Base-by-base conservation (phyloP, 2,888 invertebrate genomes). In the Arctia plantaginis region DNA sequence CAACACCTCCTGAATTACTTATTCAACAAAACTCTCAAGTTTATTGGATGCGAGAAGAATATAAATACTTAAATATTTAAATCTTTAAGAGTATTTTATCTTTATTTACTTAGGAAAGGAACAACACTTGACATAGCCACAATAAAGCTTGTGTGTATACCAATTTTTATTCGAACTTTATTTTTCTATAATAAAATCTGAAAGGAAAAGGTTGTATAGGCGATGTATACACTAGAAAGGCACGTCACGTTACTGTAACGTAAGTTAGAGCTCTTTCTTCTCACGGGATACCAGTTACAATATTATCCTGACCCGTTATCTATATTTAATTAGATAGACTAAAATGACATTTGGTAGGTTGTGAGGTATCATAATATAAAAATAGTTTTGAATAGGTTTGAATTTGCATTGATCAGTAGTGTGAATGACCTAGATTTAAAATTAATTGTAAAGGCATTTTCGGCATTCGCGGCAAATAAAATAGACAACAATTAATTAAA, bases 1-100 rank as follows among this genome's bases (percentile, higher is more conserved):
- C 85, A 86, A 88, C 88, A 88, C 88, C 89, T 88, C 71, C 79
- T 92, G 91, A 92, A 93, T 92, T 90, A 93, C 93, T 92, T 92
- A 93, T 92, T 88, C 82, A 85, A 85, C 86, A 84, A 90, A 88
- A 89, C 87, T 89, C 86, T 86, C 82, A 88, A 89, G 86, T 88
- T 90, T 89, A 86, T 87, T 85, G 84, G 85, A 79, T 83, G 80
- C 82, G 79, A 78, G 80, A 81, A 83, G 85, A 84, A 86, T 83
- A 85, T 85, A 85, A 84, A 86, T 85, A 86, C 84, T 88, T 88
- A 82, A 88, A 89, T 89, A 89, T 86, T 89, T 86, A 87, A 88
- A 85, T 83, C 78, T 72, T 78, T 75, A 64, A 18, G 55, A 27
- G 66, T 72, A 73, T 81, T 78, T 79, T 75, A 76, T 74, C 23